Base-by-base conservation (phyloP, 1,140 invertebrate species). In the Chelonus insularis region DNA sequence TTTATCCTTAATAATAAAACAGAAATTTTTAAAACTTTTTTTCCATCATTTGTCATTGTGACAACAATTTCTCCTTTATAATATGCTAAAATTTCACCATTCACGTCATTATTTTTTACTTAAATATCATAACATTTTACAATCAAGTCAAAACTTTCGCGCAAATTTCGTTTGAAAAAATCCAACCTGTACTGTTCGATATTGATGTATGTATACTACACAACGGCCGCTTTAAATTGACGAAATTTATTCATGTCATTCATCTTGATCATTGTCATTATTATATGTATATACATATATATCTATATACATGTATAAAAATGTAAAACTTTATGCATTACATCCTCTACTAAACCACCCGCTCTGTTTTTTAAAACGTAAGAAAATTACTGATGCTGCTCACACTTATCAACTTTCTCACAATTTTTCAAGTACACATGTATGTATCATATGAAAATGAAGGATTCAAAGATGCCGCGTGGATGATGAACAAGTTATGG, bases 161-260 rank as follows among this genome's bases (percentile, higher is more conserved):
- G 25, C 7, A 29, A 3, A 29, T 29, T n/a, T n/a, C n/a, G n/a
- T n/a, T n/a, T n/a, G n/a, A n/a, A n/a, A n/a, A n/a, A n/a, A n/a
- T n/a, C n/a, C n/a, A n/a, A 29, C 7, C 1, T 45, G 14, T 62
- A 56, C 63, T 66, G 72, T 71, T 74, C 72, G 72, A 68, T 48
- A 48, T 45, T 45, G 41, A 21, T 14, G 41, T 45, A 45, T 45
- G 16, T 39, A n/a, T n/a, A n/a, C 9, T 39, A 7, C 11, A 39
- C 36, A 14, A 39, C 41, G 14, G 18, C 14, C 41, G 41, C 9
- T 29, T 32, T 48, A 37, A 64, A 63, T 65, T 54, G 52, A 8
- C 34, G 4, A 29, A 29, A 29, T 29, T 29, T 29, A 29, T 32
- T 43, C 16, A 9, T 25, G 48, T 14, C 21, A 51, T 51, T 21